Evolutionary conservation across 2,888 invertebrate genomes (phyloP), one percentile per base, ranked within the genome.

Genomic region (Drosophila limbata): DNA sequence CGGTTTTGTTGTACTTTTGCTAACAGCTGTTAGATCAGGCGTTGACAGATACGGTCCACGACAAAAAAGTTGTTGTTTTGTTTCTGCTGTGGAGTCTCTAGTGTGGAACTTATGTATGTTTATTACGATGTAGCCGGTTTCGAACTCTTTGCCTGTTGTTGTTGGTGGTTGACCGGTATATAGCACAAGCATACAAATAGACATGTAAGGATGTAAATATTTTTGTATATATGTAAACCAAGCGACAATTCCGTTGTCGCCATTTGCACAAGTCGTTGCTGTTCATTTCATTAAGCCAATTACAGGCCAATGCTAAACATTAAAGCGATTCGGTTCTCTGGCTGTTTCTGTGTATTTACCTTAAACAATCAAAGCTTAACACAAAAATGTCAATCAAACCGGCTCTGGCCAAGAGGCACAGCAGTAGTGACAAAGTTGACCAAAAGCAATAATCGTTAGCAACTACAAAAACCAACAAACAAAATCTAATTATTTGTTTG

Each of bases 1-100:
- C 28, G 40, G 39, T 47, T 28, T 39, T 39, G 31, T n/a, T 42
- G n/a, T 53, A 45, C 42, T 33, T 45, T 59, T 52, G 57, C 57
- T 83, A 84, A 84, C 83, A 88, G 86, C 88, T 84, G 83, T 88
- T 88, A 83, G 73, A 70, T 45, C 39, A 57, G 56, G 44, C 70
- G 48, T 56, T 60, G 65, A 50, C 68, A 76, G 70, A 73, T 69
- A 53, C 67, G 66, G 40, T 69, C 71, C 84, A 45, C 37, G 10
- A 19, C 31, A 19, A 17, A 28, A 25, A 53, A 60, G 35, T 48
- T 68, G 25, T 67, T 51, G 10, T 60, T 64, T 51, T 55, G 57
- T 56, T 50, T 64, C 42, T 61, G 55, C 48, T 56, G 28, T 25
- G 33, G 31, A 1, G 1, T 47, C 33, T 50, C 31, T n/a, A 17